Evolutionary conservation across 2,888 invertebrate genomes (phyloP).

Genomic region (Drosophila anomelani): DNA sequence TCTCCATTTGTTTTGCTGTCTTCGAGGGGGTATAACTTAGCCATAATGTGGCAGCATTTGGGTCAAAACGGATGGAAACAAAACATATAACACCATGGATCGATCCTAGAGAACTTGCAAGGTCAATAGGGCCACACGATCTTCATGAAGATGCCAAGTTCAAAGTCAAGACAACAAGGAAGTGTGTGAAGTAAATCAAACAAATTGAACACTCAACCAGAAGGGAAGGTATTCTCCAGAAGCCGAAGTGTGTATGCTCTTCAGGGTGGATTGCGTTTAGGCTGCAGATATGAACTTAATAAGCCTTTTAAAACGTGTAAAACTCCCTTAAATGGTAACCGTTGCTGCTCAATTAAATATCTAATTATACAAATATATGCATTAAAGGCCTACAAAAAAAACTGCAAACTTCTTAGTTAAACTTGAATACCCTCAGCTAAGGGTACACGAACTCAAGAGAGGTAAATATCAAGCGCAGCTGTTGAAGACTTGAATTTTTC

Average conservation of each 20-base stretch:
- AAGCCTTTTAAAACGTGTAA: too few species aligned
- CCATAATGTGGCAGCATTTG: conserved; percentile 23
- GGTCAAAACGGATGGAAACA: conserved; percentile 17
- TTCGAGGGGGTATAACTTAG: background rate
- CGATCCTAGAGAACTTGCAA: conserved; percentile 39
- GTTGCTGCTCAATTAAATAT: too few species aligned
- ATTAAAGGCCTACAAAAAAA: background rate
- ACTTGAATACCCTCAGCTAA: background rate
- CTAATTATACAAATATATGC: background rate
- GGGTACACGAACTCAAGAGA: conserved; percentile 8
- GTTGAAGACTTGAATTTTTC: conserved; percentile 25
- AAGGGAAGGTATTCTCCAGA: background rate
- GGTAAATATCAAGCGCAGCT: conserved; percentile 35
- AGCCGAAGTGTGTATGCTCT: background rate
- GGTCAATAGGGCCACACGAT: conserved; percentile 43
- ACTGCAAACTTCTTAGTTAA: background rate
- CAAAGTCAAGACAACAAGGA: conserved; percentile 44
- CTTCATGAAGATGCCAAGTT: conserved; percentile 41
- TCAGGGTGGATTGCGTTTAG: background rate
- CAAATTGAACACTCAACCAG: conserved; percentile 17
- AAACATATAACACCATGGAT: conserved; percentile 2
- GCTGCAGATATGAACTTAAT: too few species aligned
- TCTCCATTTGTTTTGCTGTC: conserved; percentile 2
- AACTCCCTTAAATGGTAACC: too few species aligned
- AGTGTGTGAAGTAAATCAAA: conserved; percentile 33